Percentiles rank a stretch among this genome's conserved stretches.
Conservation (phyloP, 1,140 invertebrate genomes). For the Polyergus mexicanus region DNA sequence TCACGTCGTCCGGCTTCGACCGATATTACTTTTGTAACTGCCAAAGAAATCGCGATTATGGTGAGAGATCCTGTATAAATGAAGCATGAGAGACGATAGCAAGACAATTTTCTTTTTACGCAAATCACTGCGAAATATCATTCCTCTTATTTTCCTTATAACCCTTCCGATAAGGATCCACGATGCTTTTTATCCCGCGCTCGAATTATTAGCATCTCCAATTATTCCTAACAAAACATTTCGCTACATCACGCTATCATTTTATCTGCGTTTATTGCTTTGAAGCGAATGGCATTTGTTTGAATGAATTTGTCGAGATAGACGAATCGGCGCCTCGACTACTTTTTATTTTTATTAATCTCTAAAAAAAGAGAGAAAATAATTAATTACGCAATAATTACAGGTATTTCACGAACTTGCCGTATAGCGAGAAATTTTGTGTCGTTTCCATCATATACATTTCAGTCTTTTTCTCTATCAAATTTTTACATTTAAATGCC, state of each 20-base stretch:
- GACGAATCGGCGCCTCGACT: background rate
- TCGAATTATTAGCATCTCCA: too few relatives aligned
- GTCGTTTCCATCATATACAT: background rate
- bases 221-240: background rate
- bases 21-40: background rate
- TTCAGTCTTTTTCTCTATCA: background rate
- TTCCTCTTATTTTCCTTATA: constrained; percentile 16
- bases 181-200: background rate
- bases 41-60: constrained; percentile 49
- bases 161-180: background rate
- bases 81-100: too few relatives aligned
- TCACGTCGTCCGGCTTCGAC: constrained; percentile 47
- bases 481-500: background rate
- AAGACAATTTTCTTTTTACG: background rate
- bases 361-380: background rate
- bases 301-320: constrained; percentile 2
- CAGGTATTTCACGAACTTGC: constrained; percentile 24
- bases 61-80: constrained; percentile 51
- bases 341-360: background rate
- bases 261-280: background rate
- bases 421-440: background rate
- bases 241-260: background rate
- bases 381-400: constrained; percentile 35
- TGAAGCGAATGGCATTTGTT: constrained; percentile 34
- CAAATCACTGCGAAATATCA: background rate